phyloP scores from a whole-genome alignment of 2,888 invertebrate species.

The Meiosimyza decipiens region DNA sequence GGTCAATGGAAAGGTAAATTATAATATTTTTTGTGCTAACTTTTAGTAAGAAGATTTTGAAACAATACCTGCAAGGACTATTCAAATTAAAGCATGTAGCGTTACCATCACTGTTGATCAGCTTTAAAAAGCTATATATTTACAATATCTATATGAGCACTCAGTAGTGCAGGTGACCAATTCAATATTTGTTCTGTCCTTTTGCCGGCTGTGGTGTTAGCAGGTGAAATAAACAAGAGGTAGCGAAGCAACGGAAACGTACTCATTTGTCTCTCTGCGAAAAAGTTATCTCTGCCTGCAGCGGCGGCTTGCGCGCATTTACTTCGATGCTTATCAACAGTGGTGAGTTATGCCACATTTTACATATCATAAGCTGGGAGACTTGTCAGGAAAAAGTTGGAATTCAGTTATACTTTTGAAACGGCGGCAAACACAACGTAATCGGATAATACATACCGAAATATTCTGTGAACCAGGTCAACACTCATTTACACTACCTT shows the following conservation, averaged over 20 bases:
- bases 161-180: too few relatives aligned
- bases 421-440: constrained; percentile 40
- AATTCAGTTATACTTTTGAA: constrained; percentile 38
- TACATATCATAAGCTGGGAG: constrained; percentile 20
- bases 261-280: constrained; percentile 11
- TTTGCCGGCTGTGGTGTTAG: background rate
- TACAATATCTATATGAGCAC: too few relatives aligned
- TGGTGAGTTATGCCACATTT: constrained; percentile 16
- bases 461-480: constrained; percentile 33
- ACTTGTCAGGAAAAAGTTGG: constrained; percentile 25
- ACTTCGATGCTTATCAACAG: constrained; percentile 25
- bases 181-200: too few relatives aligned
- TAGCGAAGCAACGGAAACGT: constrained; percentile 12
- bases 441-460: constrained; percentile 21
- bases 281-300: background rate
- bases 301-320: constrained; percentile 25
- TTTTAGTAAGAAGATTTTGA: too few relatives aligned
- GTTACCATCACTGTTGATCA: too few relatives aligned
- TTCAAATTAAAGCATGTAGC: too few relatives aligned
- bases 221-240: background rate
- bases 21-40: too few relatives aligned
- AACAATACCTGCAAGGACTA: too few relatives aligned
- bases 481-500: background rate
- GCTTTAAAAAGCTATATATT: too few relatives aligned
- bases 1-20: too few relatives aligned